These are phyloP conservation scores for Dynastes grantii DNA, from an alignment of 2,888 invertebrate genomes.

Conservation along the genomic window DNA sequence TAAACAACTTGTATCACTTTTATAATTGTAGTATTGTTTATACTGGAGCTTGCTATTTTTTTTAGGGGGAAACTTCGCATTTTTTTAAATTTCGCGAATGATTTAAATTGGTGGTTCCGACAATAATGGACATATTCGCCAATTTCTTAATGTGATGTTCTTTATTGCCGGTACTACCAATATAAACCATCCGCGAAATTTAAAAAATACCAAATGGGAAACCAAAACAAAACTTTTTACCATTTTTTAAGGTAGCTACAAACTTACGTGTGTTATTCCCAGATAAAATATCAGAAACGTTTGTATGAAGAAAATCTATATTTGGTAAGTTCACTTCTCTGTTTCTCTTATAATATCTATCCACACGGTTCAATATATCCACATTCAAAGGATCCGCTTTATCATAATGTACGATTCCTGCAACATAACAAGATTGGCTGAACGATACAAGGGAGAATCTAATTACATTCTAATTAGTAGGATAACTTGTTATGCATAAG, in stretches of 20 bases:
- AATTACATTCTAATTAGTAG: not conserved
- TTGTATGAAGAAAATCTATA: constrained; percentile 6
- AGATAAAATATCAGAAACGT: constrained; percentile 42
- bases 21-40: no score
- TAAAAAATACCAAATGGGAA: no score
- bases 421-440: not conserved
- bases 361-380: constrained; percentile 24
- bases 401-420: constrained; percentile 42
- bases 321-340: not conserved
- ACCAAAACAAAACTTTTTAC: no score
- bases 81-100: no score
- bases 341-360: constrained; percentile 25
- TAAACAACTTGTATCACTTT: no score
- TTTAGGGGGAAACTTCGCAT: no score
- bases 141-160: no score
- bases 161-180: no score
- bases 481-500: not conserved
- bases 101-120: no score
- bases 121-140: no score
- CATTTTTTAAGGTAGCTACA: not conserved
- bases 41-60: no score
- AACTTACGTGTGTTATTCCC: constrained; percentile 44
- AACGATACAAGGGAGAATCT: not conserved
- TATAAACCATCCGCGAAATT: no score
- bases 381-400: constrained; percentile 39